phyloP scores from a whole-genome alignment of 2,113 vertebrate species.

The Electrona antarctica region DNA sequence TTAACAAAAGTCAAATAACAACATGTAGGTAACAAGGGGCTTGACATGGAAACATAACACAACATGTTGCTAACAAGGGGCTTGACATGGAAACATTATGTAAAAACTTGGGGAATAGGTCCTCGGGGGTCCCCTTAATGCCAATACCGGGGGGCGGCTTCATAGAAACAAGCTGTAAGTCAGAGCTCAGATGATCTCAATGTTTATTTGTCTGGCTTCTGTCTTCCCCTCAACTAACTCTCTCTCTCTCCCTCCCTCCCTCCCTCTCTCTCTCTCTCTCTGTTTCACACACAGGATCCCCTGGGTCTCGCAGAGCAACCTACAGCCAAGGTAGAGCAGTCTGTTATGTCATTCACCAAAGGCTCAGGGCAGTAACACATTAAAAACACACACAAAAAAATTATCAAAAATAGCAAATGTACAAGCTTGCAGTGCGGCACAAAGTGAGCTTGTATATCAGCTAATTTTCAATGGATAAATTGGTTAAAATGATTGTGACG shows the following conservation, averaged over 20 bases:
- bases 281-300: conserved; percentile 64
- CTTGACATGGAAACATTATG: background rate
- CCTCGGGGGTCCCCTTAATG: conserved; percentile 19
- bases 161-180: conserved; percentile 27
- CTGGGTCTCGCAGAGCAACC: conserved; percentile 82
- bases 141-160: background rate
- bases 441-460: too few relatives aligned
- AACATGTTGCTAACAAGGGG: background rate
- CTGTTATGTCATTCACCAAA: background rate
- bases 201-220: conserved; percentile 29
- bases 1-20: conserved; percentile 5
- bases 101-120: conserved; percentile 2
- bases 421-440: too few relatives aligned
- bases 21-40: background rate
- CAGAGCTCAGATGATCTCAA: conserved; percentile 9
- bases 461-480: too few relatives aligned
- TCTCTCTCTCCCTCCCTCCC: background rate
- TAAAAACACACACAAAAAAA: too few relatives aligned
- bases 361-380: too few relatives aligned
- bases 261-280: background rate
- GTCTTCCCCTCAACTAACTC: conserved; percentile 2
- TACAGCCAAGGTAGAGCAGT: conserved; percentile 82
- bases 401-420: too few relatives aligned
- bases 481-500: too few relatives aligned
- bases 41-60: background rate